Percentiles rank a stretch among this genome's conserved stretches.
Conservation (phyloP, 2,113 vertebrate species). For the Anoplopoma fimbria region DNA sequence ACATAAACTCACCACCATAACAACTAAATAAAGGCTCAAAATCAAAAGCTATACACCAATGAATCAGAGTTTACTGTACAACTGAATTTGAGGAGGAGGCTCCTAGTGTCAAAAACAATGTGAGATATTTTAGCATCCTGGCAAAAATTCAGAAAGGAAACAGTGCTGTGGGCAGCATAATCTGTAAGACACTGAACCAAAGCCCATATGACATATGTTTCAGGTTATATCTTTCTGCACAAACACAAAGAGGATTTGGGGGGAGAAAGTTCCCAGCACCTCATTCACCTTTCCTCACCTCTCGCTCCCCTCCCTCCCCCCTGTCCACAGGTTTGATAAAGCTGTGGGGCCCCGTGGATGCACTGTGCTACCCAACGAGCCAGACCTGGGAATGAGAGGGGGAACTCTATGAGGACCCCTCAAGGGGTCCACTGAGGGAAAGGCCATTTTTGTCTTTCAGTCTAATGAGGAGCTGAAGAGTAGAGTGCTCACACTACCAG, state of each 20-base stretch:
- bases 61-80: background rate
- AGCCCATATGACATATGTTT: slow-evolving; percentile 48
- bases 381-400: slow-evolving; percentile 70
- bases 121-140: background rate
- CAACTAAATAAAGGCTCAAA: background rate
- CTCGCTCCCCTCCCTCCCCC: slow-evolving; percentile 32
- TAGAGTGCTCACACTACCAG: slow-evolving; percentile 29
- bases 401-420: slow-evolving; percentile 75
- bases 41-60: background rate
- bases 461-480: slow-evolving; percentile 66
- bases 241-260: slow-evolving; percentile 51
- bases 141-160: slow-evolving; percentile 22
- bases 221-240: slow-evolving; percentile 43
- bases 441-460: slow-evolving; percentile 57
- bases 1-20: background rate
- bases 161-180: slow-evolving; percentile 2
- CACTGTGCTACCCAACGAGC: slow-evolving; percentile 44
- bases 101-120: background rate
- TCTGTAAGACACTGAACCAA: slow-evolving; percentile 17
- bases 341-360: slow-evolving; percentile 50
- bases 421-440: slow-evolving; percentile 59
- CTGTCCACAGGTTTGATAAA: slow-evolving; percentile 59
- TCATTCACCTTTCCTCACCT: slow-evolving; percentile 61
- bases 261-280: slow-evolving; percentile 61
- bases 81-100: background rate